These are phyloP conservation scores for Chrysodeixis includens DNA, from an alignment of 2,888 invertebrate species.

Conservation along the genomic window DNA sequence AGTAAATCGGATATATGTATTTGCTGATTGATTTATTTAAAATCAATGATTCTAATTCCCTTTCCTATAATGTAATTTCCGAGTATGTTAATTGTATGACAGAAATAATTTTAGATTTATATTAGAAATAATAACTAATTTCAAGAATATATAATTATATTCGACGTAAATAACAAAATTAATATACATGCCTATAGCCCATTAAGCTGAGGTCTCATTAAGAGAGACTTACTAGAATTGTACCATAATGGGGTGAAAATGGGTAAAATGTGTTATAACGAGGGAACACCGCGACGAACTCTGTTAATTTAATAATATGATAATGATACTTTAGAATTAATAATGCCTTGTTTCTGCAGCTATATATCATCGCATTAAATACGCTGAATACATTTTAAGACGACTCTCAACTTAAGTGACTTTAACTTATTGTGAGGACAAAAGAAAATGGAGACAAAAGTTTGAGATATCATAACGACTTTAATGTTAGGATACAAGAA, in stretches of 20 bases:
- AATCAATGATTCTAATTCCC: too few species aligned
- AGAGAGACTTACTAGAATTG: constrained; percentile 42
- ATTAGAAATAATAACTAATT: background rate
- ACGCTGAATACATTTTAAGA: constrained; percentile 29
- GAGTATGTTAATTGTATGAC: background rate
- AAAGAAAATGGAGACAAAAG: constrained; percentile 30
- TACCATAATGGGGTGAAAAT: constrained; percentile 45
- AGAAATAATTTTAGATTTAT: background rate
- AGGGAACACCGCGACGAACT: constrained; percentile 29
- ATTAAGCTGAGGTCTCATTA: constrained; percentile 43
- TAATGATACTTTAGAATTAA: constrained; percentile 48
- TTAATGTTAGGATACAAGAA: background rate
- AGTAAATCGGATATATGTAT: too few species aligned
- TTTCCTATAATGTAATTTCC: too few species aligned
- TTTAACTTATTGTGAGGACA: constrained; percentile 36
- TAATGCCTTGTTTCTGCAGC: constrained; percentile 41
- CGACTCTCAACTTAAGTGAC: constrained; percentile 18
- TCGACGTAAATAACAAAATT: constrained; percentile 12
- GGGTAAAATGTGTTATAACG: constrained; percentile 38
- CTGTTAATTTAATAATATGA: constrained; percentile 52
- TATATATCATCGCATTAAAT: constrained; percentile 38
- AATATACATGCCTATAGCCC: constrained; percentile 10
- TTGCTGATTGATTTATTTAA: too few species aligned
- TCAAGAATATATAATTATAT: background rate
- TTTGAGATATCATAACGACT: background rate